phyloP scores from a whole-genome alignment of 2,888 invertebrate species.

The Atrina japonica region DNA sequence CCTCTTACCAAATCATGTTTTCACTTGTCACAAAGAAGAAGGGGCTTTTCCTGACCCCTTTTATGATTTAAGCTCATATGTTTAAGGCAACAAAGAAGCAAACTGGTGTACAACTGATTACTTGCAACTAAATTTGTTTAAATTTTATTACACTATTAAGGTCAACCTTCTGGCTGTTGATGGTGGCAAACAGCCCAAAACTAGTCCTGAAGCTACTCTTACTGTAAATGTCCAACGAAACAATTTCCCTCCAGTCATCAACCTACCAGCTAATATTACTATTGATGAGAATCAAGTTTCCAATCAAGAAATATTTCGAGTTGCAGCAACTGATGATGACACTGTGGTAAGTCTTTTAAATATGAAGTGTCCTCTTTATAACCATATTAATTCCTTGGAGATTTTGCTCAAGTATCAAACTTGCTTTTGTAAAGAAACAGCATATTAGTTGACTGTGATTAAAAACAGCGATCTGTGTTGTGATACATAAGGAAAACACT shows the following conservation, averaged over 20 bases:
- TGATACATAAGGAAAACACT: no score
- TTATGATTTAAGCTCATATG: no score
- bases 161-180: constrained; percentile 68
- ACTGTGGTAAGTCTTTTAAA: constrained; percentile 14
- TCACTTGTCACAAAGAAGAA: no score
- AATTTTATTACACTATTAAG: constrained; percentile 46
- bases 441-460: no score
- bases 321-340: constrained; percentile 46
- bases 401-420: no score
- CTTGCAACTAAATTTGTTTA: no score
- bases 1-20: no score
- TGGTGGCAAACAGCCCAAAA: constrained; percentile 61
- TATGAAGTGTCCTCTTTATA: not conserved
- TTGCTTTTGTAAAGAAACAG: no score
- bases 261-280: constrained; percentile 37
- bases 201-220: constrained; percentile 36
- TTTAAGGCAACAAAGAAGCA: no score
- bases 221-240: constrained; percentile 52
- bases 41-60: no score
- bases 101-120: no score
- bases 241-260: constrained; percentile 50
- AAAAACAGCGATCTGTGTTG: no score
- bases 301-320: constrained; percentile 30
- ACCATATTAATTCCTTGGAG: not conserved
- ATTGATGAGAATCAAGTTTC: constrained; percentile 39